Percentiles rank a stretch among this genome's conserved stretches.
These are phyloP conservation scores for Cardinalis cardinalis DNA, from an alignment of 2,113 vertebrate genomes.

Conservation along the genomic window DNA sequence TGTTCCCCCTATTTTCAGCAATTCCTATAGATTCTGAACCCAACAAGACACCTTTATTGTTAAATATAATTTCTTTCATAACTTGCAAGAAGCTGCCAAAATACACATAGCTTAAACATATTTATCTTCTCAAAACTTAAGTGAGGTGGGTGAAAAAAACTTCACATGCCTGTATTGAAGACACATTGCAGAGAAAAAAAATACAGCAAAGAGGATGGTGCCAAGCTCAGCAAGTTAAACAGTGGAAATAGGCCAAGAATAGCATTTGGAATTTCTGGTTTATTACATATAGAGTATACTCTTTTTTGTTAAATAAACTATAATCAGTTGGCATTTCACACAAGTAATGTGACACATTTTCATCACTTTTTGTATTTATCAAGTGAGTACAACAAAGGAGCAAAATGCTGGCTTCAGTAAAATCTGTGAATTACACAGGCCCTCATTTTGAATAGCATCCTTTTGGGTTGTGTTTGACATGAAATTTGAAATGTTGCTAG, in stretches of 20 bases:
- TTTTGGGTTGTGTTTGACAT: background rate
- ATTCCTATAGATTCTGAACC: background rate
- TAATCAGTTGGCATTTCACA: constrained; percentile 5
- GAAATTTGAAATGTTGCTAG: background rate
- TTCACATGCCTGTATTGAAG: background rate
- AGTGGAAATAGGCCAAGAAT: background rate
- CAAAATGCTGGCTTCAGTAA: background rate
- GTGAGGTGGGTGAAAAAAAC: background rate
- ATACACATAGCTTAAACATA: background rate
- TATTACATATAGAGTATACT: background rate
- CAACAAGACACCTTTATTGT: background rate
- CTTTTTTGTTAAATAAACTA: background rate
- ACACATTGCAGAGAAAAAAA: background rate
- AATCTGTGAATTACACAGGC: background rate
- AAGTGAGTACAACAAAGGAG: background rate
- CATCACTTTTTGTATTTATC: background rate
- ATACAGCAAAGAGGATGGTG: background rate
- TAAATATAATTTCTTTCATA: background rate
- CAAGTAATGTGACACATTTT: background rate
- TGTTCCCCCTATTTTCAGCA: background rate
- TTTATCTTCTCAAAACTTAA: background rate
- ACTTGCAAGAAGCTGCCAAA: background rate
- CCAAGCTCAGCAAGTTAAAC: background rate
- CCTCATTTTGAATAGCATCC: background rate
- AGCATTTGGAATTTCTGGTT: constrained; percentile 24